Conservation (phyloP, 2,797 vertebrate genomes). For the Gadopsis bispinosus region DNA sequence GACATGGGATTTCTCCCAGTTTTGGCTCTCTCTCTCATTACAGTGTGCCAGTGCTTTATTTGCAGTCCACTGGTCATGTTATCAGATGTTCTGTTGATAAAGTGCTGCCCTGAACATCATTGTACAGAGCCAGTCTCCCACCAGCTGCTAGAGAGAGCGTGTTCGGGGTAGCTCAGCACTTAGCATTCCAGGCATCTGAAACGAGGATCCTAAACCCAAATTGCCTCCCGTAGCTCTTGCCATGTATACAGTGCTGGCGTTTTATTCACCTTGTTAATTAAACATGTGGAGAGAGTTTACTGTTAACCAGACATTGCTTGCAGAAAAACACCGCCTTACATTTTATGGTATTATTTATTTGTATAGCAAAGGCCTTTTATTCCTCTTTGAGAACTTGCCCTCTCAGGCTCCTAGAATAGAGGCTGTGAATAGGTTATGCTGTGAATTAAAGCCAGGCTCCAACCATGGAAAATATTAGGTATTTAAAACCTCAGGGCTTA, state of each 20-base stretch:
- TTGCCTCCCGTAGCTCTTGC: conserved; percentile 60
- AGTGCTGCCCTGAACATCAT: conserved; percentile 66
- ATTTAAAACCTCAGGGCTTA: conserved; percentile 43
- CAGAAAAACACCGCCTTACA: conserved; percentile 61
- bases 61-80: conserved; percentile 58
- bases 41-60: conserved; percentile 59
- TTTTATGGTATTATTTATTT: conserved; percentile 82
- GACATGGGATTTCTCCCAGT: conserved; percentile 28
- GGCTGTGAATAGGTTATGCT: conserved; percentile 69
- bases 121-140: conserved; percentile 59
- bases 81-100: conserved; percentile 72
- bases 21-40: conserved; percentile 49
- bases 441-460: conserved; percentile 53
- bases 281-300: conserved; percentile 78
- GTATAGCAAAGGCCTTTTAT: conserved; percentile 70
- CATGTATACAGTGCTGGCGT: conserved; percentile 49
- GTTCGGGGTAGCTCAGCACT: conserved; percentile 62
- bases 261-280: conserved; percentile 79
- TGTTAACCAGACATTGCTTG: conserved; percentile 58
- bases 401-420: conserved; percentile 52
- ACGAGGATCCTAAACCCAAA: conserved; percentile 76
- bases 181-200: conserved; percentile 76
- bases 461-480: conserved; percentile 69
- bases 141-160: conserved; percentile 71
- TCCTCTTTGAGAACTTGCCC: conserved; percentile 49